A percentile compares a stretch with the other conserved stretches of the same genome.
Evolutionary conservation across 1,140 invertebrate species (phyloP).

Genomic region (Pectinophora gossypiella): DNA sequence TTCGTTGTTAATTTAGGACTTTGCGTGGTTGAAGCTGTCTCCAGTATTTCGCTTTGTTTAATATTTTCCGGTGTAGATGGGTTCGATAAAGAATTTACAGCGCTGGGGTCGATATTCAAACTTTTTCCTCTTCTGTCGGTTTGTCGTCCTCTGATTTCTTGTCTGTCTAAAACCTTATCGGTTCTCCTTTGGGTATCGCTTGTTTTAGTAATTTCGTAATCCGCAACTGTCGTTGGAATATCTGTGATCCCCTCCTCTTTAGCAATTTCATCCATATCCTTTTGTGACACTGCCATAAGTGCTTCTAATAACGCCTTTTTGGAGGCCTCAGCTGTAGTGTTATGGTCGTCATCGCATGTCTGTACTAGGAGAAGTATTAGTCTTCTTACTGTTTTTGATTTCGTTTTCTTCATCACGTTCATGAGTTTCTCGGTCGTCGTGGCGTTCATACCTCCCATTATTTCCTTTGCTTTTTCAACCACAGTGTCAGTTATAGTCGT

Average conservation of each 20-base stretch:
- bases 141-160: constrained; percentile 24
- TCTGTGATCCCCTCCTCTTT: constrained; percentile 53
- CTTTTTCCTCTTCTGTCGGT: constrained; percentile 56
- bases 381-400: constrained; percentile 83
- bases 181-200: constrained; percentile 41
- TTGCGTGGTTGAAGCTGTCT: constrained; percentile 35
- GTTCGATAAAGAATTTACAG: constrained; percentile 52
- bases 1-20: constrained; percentile 35
- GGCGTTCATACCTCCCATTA: constrained; percentile 85
- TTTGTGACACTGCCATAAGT: constrained; percentile 77
- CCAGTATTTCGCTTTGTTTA: constrained; percentile 35
- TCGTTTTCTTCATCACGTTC: constrained; percentile 87
- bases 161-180: constrained; percentile 38
- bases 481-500: constrained; percentile 74
- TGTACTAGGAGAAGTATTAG: constrained; percentile 85
- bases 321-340: constrained; percentile 80
- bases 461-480: constrained; percentile 80
- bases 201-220: constrained; percentile 38
- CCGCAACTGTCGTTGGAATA: constrained; percentile 32
- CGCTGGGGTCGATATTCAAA: constrained; percentile 46
- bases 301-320: constrained; percentile 80
- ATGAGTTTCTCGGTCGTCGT: constrained; percentile 84
- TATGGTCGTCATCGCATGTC: constrained; percentile 83
- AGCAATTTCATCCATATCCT: constrained; percentile 69
- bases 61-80: constrained; percentile 37